Percentiles rank a stretch among this genome's conserved stretches.
Conservation (phyloP, 2,797 vertebrate species). For the Tokudaia muenninki region DNA sequence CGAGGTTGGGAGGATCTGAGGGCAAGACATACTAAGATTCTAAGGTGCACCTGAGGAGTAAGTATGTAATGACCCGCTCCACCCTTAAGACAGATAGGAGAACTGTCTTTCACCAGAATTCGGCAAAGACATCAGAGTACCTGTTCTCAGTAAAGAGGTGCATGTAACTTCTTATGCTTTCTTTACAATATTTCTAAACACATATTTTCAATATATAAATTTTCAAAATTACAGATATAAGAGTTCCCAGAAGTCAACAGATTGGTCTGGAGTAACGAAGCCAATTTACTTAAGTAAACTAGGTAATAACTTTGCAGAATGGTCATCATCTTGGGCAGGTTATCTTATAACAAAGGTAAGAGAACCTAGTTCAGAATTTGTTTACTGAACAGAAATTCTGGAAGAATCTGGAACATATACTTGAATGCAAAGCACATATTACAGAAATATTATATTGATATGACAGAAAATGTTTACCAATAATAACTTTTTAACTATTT, state of each 20-base stretch:
- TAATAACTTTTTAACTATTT: conserved; percentile 40
- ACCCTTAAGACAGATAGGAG: not conserved
- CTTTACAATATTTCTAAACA: conserved; percentile 55
- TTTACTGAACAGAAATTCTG: conserved; percentile 28
- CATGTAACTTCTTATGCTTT: conserved; percentile 26
- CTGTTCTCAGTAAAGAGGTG: conserved; percentile 1
- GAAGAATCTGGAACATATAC: conserved; percentile 31
- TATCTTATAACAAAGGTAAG: conserved; percentile 98
- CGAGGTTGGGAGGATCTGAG: conserved; percentile 25
- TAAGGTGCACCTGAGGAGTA: not conserved
- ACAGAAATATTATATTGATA: not conserved
- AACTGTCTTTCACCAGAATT: conserved; percentile 28
- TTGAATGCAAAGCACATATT: conserved; percentile 32
- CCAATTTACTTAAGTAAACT: conserved; percentile 96
- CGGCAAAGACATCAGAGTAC: conserved; percentile 15
- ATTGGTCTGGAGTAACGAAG: conserved; percentile 97
- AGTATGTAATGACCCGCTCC: not conserved
- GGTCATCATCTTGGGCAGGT: conserved; percentile 98
- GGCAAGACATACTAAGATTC: not conserved
- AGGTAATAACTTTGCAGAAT: conserved; percentile 97
- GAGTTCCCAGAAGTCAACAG: conserved; percentile 96
- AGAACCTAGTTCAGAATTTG: conserved; percentile 47
- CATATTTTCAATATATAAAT: conserved; percentile 48
- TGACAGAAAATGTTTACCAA: conserved; percentile 28
- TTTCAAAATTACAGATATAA: conserved; percentile 93